These are phyloP conservation scores for Adoxophyes honmai DNA, from an alignment of 1,140 invertebrate genomes.

Conservation along the genomic window DNA sequence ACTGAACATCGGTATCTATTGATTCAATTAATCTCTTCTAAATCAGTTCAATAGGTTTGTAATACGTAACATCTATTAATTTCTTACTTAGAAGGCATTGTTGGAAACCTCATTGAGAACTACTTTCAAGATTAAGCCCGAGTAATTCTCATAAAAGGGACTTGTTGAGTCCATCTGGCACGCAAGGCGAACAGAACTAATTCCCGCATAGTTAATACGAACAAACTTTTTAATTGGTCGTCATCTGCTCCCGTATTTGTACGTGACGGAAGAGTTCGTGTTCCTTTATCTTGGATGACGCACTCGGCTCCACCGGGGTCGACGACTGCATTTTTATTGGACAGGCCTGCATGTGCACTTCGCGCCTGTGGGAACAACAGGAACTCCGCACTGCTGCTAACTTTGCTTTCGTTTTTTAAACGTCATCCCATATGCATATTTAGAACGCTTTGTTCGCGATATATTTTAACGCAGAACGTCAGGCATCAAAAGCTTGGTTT, in stretches of 20 bases:
- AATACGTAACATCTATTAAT: not conserved
- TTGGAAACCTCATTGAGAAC: constrained; percentile 4
- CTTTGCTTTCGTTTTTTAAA: constrained; percentile 31
- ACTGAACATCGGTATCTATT: too few species aligned
- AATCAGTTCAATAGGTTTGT: too few species aligned
- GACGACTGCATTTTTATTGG: constrained; percentile 63
- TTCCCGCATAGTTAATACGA: constrained; percentile 67
- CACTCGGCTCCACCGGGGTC: constrained; percentile 48
- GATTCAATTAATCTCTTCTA: too few species aligned
- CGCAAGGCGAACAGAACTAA: constrained; percentile 46
- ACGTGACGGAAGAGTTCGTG: constrained; percentile 57
- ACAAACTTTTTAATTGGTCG: constrained; percentile 74
- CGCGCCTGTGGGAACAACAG: constrained; percentile 58
- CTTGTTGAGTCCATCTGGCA: constrained; percentile 61
- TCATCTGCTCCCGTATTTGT: constrained; percentile 65
- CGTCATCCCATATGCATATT: constrained; percentile 22
- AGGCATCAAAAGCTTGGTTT: too few species aligned
- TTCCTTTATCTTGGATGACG: constrained; percentile 60
- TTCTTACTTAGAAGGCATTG: not conserved
- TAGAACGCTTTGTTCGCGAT: constrained; percentile 20
- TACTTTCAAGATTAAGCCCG: constrained; percentile 3
- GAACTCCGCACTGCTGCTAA: constrained; percentile 42
- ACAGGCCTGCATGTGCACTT: constrained; percentile 53
- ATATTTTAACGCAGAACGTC: not conserved
- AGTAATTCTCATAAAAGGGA: constrained; percentile 31